phyloP scores from a whole-genome alignment of 2,797 vertebrate genomes.

The Enteromius paludinosus region DNA sequence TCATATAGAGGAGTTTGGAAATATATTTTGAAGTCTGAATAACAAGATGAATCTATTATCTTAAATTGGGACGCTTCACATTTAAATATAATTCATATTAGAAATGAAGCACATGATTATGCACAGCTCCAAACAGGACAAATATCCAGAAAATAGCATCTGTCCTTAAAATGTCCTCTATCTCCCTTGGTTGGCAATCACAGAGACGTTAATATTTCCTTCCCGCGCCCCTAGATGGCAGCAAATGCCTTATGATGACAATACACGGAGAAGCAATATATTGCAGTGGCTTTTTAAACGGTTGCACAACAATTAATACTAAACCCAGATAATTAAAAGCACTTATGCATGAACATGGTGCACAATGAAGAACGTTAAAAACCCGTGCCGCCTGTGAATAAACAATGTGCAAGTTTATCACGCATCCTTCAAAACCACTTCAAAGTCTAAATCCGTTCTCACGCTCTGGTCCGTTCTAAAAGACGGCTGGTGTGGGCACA shows the following conservation, averaged over 20 bases:
- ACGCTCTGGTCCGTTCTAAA: neutral
- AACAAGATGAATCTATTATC: neutral
- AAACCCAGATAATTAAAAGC: neutral
- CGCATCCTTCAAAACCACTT: constrained; percentile 18
- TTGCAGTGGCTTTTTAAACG: neutral
- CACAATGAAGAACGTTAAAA: neutral
- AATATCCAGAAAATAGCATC: constrained; percentile 16
- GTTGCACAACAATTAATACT: neutral
- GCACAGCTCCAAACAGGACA: neutral
- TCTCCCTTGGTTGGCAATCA: neutral
- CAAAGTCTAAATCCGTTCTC: constrained; percentile 31
- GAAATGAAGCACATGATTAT: neutral
- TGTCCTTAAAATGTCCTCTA: constrained; percentile 72
- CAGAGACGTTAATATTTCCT: neutral
- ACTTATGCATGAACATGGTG: neutral
- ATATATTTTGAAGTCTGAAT: neutral
- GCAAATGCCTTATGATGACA: constrained; percentile 51
- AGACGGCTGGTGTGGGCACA: neutral
- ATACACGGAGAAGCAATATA: neutral
- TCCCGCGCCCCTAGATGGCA: constrained; percentile 59
- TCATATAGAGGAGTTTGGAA: neutral
- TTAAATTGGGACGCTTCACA: neutral
- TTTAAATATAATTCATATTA: neutral
- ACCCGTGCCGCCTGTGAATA: neutral
- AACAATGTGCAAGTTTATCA: neutral